These are phyloP conservation scores for Sminthurinus signatus DNA, from an alignment of 1,140 invertebrate genomes.

Conservation along the genomic window DNA sequence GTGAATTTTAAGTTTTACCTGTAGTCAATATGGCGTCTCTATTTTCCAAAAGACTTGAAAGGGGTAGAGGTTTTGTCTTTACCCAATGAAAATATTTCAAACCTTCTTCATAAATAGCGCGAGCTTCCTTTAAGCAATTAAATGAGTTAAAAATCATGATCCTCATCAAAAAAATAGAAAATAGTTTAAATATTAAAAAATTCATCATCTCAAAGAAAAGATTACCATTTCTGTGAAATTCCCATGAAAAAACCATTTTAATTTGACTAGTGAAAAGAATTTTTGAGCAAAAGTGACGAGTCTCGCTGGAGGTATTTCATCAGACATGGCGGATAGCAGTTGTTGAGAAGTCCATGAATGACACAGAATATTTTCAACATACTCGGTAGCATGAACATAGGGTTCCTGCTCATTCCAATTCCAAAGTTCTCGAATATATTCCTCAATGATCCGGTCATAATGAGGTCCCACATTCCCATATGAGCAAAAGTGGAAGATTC, in stretches of 20 bases:
- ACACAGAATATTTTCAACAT: slow-evolving; percentile 67
- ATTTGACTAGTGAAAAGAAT: background rate
- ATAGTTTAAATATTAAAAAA: too few species aligned
- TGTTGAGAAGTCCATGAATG: background rate
- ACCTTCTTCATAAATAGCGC: background rate
- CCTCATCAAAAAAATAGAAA: too few species aligned
- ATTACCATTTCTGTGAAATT: background rate
- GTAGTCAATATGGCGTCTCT: background rate
- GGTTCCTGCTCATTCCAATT: slow-evolving; percentile 85
- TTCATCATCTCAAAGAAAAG: too few species aligned
- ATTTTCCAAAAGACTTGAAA: background rate
- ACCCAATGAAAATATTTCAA: background rate
- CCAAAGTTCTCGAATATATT: slow-evolving; percentile 56
- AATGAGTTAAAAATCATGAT: too few species aligned
- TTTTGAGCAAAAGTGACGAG: background rate
- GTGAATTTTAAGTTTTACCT: too few species aligned
- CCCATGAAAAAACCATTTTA: slow-evolving; percentile 1
- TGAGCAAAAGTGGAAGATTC: slow-evolving; percentile 70
- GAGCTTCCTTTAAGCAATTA: background rate
- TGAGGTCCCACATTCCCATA: slow-evolving; percentile 58
- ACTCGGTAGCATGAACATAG: slow-evolving; percentile 84
- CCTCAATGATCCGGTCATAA: slow-evolving; percentile 83
- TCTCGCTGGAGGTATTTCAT: background rate
- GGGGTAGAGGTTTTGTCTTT: background rate
- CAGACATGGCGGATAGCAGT: background rate